phyloP scores from a whole-genome alignment of 35 echinoderm and acorn worm genomes.

The Amphiura filiformis region DNA sequence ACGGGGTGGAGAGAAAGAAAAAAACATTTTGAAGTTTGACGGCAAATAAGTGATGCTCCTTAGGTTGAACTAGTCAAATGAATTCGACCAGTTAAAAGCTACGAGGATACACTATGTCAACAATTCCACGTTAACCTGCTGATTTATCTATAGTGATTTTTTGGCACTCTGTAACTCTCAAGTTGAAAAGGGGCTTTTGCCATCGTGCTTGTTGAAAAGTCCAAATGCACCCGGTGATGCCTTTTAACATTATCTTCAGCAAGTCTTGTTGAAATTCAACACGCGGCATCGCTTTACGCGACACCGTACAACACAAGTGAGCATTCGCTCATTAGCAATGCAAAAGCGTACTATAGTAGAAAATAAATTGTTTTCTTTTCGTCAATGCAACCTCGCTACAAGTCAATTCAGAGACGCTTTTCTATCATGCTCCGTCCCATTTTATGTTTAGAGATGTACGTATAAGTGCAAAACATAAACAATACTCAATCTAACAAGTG shows the following conservation, averaged over 20 bases:
- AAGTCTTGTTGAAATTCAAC: not conserved
- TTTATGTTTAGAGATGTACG: conserved; percentile 8
- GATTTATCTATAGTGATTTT: not conserved
- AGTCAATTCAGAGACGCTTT: not conserved
- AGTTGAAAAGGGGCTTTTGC: conserved; percentile 12
- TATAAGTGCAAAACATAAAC: conserved; percentile 15
- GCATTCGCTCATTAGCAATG: not conserved
- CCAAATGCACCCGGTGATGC: not conserved
- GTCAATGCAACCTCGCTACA: not conserved
- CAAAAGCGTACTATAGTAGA: not conserved
- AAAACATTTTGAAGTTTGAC: not conserved
- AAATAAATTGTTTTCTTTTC: conserved; percentile 16
- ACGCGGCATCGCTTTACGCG: not conserved
- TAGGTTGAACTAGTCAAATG: not conserved
- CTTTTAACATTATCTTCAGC: not conserved
- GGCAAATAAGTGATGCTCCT: not conserved
- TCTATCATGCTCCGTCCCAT: not conserved
- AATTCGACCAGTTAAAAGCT: conserved; percentile 2
- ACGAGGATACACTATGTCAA: not conserved
- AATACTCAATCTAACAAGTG: not conserved
- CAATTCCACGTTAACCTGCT: not conserved
- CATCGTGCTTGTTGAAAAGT: not conserved
- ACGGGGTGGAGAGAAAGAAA: not conserved
- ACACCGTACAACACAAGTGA: not conserved
- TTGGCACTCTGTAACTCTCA: not conserved